phyloP scores from a whole-genome alignment of 2,113 vertebrate genomes.

The Lasiurus cinereus region DNA sequence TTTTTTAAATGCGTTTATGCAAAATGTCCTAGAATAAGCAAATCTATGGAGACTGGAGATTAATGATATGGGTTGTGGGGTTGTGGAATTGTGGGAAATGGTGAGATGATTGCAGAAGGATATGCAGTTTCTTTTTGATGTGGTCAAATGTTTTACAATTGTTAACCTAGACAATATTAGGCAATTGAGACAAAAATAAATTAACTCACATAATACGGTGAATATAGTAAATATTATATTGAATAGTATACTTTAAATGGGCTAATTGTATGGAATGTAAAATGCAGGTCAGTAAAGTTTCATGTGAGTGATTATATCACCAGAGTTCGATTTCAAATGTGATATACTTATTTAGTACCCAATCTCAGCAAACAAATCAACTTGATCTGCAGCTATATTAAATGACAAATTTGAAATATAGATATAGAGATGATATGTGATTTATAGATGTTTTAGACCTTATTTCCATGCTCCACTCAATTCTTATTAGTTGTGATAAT shows the following conservation, averaged over 20 bases:
- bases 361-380: neutral
- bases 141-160: neutral
- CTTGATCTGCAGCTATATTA: neutral
- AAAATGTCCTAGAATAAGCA: neutral
- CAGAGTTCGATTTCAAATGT: neutral
- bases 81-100: neutral
- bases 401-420: constrained; percentile 16
- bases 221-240: neutral
- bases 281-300: neutral
- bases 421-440: neutral
- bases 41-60: neutral
- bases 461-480: neutral
- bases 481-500: neutral
- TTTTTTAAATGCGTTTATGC: neutral
- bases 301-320: neutral
- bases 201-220: neutral
- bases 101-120: neutral
- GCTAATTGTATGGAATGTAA: neutral
- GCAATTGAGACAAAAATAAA: too few relatives aligned
- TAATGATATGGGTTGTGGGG: neutral
- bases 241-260: neutral
- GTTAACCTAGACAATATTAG: too few relatives aligned
- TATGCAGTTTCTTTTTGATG: neutral
- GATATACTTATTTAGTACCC: neutral
- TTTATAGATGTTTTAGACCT: neutral